Conservation (phyloP, 2,113 vertebrate species). For the Henicopernis longicauda region DNA sequence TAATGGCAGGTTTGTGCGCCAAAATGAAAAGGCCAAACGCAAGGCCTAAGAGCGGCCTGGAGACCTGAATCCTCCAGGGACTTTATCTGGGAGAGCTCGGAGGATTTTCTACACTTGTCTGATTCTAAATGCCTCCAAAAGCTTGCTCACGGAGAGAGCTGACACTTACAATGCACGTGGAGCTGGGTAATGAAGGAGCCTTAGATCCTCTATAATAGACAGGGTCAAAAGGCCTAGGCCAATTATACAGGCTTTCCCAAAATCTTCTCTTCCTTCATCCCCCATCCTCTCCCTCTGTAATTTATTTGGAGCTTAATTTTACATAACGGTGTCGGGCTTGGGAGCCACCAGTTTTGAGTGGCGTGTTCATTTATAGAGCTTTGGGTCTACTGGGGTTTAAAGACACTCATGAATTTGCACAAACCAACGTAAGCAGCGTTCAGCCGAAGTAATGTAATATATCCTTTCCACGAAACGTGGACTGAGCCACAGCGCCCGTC, state of each 20-base stretch:
- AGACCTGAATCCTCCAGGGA: background rate
- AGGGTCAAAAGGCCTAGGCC: conserved; percentile 48
- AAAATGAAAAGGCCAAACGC: background rate
- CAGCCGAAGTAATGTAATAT: fast-evolving
- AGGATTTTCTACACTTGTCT: conserved; percentile 74
- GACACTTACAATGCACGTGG: conserved; percentile 9
- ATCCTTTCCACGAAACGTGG: background rate
- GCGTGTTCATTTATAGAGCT: background rate
- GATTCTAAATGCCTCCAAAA: conserved; percentile 68
- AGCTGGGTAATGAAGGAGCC: conserved; percentile 28
- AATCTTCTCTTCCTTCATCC: background rate
- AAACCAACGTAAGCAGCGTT: background rate
- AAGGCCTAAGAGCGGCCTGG: background rate
- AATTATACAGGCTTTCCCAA: conserved; percentile 35
- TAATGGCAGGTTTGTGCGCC: background rate
- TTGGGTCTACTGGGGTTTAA: background rate
- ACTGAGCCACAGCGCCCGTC: background rate
- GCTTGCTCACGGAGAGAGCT: conserved; percentile 32
- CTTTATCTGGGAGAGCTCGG: conserved; percentile 37
- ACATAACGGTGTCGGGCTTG: background rate
- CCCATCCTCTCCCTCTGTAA: background rate
- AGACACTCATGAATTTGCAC: background rate
- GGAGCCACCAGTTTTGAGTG: fast-evolving
- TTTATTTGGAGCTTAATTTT: conserved; percentile 19
- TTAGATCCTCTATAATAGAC: conserved; percentile 25